Evolutionary conservation across 53 echinoderm and acorn worm species (phyloP).

Genomic region (Echinometra lucunter): DNA sequence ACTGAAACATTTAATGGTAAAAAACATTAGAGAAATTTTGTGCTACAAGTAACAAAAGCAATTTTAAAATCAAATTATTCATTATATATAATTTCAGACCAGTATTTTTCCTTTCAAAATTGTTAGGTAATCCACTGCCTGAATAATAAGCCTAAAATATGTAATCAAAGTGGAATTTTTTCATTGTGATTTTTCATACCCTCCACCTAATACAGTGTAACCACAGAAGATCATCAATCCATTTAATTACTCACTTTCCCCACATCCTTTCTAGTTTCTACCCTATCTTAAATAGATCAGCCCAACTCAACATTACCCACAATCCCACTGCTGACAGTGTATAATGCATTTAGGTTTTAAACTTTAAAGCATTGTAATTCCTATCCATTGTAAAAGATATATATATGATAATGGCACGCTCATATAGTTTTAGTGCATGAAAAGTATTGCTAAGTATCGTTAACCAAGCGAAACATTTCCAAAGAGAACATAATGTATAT

Average conservation of each 20-base stretch:
- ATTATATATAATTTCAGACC: too few species aligned
- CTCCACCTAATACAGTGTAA: neutral
- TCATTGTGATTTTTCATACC: neutral
- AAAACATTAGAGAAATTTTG: too few species aligned
- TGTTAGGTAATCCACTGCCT: too few species aligned
- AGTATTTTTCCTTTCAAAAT: too few species aligned
- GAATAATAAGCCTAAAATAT: too few species aligned
- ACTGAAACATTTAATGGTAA: too few species aligned
- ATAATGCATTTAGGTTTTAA: neutral
- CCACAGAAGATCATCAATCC: neutral
- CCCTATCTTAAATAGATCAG: neutral
- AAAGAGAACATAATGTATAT: neutral
- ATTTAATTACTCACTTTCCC: neutral
- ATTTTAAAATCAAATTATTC: too few species aligned
- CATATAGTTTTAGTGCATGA: neutral
- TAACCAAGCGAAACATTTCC: neutral
- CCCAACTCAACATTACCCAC: neutral
- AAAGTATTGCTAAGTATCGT: neutral
- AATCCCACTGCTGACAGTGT: neutral
- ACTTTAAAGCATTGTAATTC: neutral
- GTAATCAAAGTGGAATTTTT: too few species aligned
- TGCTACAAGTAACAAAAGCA: too few species aligned
- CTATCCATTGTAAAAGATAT: neutral
- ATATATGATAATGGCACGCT: neutral
- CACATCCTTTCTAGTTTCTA: constrained; percentile 13